A percentile compares a stretch with the other conserved stretches of the same genome.
phyloP scores from a whole-genome alignment of 2,888 invertebrate species.

The Spisula solida region DNA sequence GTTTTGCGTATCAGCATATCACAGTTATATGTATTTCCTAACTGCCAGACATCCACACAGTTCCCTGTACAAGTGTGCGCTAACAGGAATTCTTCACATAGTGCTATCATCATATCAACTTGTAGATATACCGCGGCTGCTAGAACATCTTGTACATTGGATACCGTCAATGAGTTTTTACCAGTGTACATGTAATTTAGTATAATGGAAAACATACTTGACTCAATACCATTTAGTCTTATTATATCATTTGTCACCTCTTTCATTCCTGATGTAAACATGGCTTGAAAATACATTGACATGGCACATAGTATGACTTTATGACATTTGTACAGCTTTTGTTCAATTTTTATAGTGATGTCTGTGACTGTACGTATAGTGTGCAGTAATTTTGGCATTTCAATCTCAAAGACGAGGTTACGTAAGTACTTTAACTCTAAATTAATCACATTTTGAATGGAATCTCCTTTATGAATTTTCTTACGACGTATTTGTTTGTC shows the following conservation, averaged over 20 bases:
- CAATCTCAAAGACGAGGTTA: slow-evolving; percentile 63
- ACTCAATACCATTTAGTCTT: slow-evolving; percentile 65
- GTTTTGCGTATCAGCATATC: slow-evolving; percentile 91
- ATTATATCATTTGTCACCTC: slow-evolving; percentile 64
- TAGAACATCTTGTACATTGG: slow-evolving; percentile 68
- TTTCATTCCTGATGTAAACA: slow-evolving; percentile 75
- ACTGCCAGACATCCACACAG: slow-evolving; percentile 94
- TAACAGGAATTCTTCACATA: slow-evolving; percentile 93
- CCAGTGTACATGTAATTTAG: slow-evolving; percentile 71
- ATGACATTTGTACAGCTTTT: slow-evolving; percentile 68
- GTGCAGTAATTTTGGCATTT: slow-evolving; percentile 53
- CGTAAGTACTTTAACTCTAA: slow-evolving; percentile 61
- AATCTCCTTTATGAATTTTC: slow-evolving; percentile 41
- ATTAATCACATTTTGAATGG: slow-evolving; percentile 29
- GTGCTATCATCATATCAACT: slow-evolving; percentile 87
- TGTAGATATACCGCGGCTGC: slow-evolving; percentile 71
- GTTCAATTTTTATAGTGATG: slow-evolving; percentile 62
- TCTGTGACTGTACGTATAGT: slow-evolving; percentile 51
- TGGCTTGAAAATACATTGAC: slow-evolving; percentile 71
- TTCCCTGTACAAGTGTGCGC: slow-evolving; percentile 92
- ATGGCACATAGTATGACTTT: slow-evolving; percentile 69
- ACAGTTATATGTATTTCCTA: slow-evolving; percentile 93
- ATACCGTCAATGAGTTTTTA: slow-evolving; percentile 42
- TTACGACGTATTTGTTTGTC: slow-evolving; percentile 47
- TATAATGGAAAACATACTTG: slow-evolving; percentile 54